Conservation (phyloP, 2,888 invertebrate species). For the Spilarctia lutea region DNA sequence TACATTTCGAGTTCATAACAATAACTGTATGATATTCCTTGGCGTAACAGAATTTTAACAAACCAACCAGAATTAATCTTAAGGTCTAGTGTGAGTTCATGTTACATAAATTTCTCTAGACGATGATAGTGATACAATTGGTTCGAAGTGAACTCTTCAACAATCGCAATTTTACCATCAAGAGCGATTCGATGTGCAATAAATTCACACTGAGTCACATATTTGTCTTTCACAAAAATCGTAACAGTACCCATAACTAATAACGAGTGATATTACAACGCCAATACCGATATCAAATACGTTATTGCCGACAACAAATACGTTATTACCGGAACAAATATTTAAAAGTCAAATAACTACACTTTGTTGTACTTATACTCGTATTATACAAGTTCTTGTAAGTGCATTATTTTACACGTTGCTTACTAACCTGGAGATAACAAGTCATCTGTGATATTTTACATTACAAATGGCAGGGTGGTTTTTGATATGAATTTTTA, state of each 20-base stretch:
- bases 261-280: background rate
- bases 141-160: too few relatives aligned
- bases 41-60: background rate
- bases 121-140: too few relatives aligned
- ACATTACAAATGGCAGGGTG: background rate
- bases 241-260: background rate
- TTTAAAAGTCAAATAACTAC: background rate
- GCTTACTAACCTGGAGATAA: background rate
- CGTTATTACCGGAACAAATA: background rate
- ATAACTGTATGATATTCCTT: background rate
- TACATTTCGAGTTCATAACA: background rate
- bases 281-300: background rate
- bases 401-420: constrained; percentile 9
- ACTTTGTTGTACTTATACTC: background rate
- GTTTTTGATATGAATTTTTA: background rate
- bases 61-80: background rate
- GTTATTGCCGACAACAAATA: background rate
- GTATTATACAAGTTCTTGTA: constrained; percentile 3
- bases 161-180: too few relatives aligned
- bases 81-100: background rate
- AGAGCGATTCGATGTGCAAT: too few relatives aligned
- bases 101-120: background rate
- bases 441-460: background rate
- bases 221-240: background rate
- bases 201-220: too few relatives aligned